Percentiles rank a stretch among this genome's conserved stretches.
These are phyloP conservation scores for Chrysodeixis includens DNA, from an alignment of 2,888 invertebrate genomes.

Conservation along the genomic window DNA sequence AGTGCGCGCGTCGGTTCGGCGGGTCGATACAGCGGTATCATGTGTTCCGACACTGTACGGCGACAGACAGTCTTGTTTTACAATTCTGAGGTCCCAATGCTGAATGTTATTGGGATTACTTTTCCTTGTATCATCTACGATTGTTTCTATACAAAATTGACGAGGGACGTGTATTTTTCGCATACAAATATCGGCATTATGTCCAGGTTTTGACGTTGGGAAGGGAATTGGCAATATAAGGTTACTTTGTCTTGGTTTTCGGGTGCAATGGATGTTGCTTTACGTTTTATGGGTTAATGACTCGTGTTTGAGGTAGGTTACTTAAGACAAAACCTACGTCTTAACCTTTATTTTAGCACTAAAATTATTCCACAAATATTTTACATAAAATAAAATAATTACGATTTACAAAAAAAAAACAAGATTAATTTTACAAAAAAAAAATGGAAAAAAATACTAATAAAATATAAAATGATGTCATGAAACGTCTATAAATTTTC, in stretches of 20 bases:
- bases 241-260: slow-evolving; percentile 44
- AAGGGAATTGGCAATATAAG: slow-evolving; percentile 39
- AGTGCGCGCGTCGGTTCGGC: slow-evolving; percentile 84
- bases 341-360: background rate
- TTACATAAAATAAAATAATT: background rate
- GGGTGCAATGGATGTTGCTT: slow-evolving; percentile 52
- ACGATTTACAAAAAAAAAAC: background rate
- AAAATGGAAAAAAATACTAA: background rate
- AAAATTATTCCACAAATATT: background rate
- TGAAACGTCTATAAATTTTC: slow-evolving; percentile 2
- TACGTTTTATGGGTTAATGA: slow-evolving; percentile 49
- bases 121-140: slow-evolving; percentile 61
- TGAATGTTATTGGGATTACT: slow-evolving; percentile 69
- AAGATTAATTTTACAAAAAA: background rate
- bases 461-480: background rate
- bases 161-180: slow-evolving; percentile 26
- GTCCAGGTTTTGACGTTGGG: slow-evolving; percentile 39
- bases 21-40: slow-evolving; percentile 86
- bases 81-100: slow-evolving; percentile 73
- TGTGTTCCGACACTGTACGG: slow-evolving; percentile 77
- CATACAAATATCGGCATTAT: slow-evolving; percentile 63
- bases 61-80: slow-evolving; percentile 87
- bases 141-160: slow-evolving; percentile 61
- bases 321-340: background rate
- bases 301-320: slow-evolving; percentile 50